Conservation (phyloP, 2,797 vertebrate genomes). For the Cossypha caffra region DNA sequence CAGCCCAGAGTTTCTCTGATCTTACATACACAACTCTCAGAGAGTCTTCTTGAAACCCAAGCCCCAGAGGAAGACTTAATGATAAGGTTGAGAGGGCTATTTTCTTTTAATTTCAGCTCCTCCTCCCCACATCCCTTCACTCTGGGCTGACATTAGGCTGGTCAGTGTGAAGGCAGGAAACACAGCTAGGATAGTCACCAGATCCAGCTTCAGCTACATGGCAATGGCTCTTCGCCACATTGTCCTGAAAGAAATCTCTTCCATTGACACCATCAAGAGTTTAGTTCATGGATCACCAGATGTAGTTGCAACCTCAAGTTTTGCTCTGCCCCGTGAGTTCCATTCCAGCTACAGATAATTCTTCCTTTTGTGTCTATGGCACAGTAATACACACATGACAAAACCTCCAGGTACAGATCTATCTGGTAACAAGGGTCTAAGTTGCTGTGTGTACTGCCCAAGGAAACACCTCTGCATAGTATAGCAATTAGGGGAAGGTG, state of each 20-base stretch:
- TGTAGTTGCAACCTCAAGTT: neutral
- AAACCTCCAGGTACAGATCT: neutral
- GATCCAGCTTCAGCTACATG: neutral
- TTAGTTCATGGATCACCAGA: neutral
- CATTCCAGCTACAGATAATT: neutral
- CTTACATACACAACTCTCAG: neutral
- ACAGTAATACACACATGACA: neutral
- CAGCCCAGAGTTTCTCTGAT: neutral
- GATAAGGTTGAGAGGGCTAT: neutral
- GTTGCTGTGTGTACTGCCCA: fast-evolving
- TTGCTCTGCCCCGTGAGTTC: neutral
- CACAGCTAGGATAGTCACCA: neutral
- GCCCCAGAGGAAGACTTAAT: neutral
- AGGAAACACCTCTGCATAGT: neutral
- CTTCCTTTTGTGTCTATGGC: neutral
- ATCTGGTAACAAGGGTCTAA: neutral
- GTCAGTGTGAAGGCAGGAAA: neutral
- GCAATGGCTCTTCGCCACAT: fast-evolving
- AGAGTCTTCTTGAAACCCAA: neutral
- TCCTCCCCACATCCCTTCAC: neutral
- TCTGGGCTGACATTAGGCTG: neutral
- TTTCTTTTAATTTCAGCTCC: neutral
- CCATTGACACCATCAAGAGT: neutral
- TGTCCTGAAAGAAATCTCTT: neutral
- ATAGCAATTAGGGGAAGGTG: neutral